Conservation (phyloP, 2,113 vertebrate species). For the Ciconia boyciana region DNA sequence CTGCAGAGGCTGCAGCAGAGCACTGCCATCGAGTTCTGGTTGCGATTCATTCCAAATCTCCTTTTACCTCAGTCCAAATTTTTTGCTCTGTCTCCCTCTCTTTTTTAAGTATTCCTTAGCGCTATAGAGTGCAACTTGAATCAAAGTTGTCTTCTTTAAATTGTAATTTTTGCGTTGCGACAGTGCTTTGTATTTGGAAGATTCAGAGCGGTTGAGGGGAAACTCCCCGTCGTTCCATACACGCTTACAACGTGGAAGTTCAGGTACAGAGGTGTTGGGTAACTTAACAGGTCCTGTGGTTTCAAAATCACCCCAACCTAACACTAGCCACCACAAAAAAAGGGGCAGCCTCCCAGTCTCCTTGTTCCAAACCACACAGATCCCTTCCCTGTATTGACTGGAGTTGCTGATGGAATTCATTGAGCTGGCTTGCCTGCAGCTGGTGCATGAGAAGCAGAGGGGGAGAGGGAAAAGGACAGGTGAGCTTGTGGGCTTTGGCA, state of each 20-base stretch:
- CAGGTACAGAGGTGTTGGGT: neutral
- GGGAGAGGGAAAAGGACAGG: neutral
- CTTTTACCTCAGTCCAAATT: neutral
- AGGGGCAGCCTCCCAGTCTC: neutral
- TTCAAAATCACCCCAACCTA: neutral
- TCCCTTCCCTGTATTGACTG: neutral
- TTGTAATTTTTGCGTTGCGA: neutral
- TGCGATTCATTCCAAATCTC: neutral
- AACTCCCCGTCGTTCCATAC: rapidly evolving
- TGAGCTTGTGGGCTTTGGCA: neutral
- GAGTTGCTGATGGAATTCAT: neutral
- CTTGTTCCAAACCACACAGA: neutral
- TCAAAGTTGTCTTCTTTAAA: neutral
- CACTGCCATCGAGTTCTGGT: neutral
- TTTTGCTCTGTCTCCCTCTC: neutral
- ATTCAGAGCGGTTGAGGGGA: neutral
- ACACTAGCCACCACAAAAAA: neutral
- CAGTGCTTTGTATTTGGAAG: neutral
- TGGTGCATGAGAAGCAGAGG: neutral
- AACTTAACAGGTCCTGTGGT: neutral
- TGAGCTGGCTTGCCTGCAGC: neutral
- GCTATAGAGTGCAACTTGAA: neutral
- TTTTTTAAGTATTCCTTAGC: neutral
- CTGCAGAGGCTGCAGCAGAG: neutral
- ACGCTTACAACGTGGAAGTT: rapidly evolving